phyloP scores from a whole-genome alignment of 2,113 vertebrate genomes.

The Dasyornis broadbenti region DNA sequence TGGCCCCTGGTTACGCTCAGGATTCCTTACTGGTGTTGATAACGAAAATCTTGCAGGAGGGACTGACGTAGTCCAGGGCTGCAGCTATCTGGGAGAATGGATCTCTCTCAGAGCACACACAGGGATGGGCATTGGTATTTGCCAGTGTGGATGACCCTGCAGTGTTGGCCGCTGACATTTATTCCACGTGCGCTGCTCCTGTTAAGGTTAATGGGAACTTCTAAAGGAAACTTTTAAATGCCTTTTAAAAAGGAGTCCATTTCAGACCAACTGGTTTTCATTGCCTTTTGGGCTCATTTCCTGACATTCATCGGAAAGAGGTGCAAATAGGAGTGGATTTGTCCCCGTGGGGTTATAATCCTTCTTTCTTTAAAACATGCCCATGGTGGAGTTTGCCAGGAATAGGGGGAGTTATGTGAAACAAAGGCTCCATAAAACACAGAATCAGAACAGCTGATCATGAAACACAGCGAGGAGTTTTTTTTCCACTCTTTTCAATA shows the following conservation, averaged over 20 bases:
- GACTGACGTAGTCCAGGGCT: background rate
- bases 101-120: accelerated
- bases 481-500: background rate
- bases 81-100: background rate
- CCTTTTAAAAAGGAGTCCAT: background rate
- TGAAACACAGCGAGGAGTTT: background rate
- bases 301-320: background rate
- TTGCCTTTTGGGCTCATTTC: background rate
- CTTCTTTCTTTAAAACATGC: background rate
- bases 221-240: background rate
- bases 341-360: background rate
- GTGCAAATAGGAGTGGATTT: background rate
- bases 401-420: background rate
- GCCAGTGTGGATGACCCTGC: background rate
- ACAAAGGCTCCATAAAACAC: background rate
- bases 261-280: background rate
- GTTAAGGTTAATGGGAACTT: background rate
- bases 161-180: background rate
- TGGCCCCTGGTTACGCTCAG: background rate
- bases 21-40: background rate
- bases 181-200: background rate
- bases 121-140: accelerated
- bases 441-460: background rate
- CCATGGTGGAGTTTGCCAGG: background rate
- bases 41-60: background rate